Percentiles rank a stretch among this genome's conserved stretches.
phyloP scores from a whole-genome alignment of 1,140 invertebrate genomes.

The Meteorus sp. region DNA sequence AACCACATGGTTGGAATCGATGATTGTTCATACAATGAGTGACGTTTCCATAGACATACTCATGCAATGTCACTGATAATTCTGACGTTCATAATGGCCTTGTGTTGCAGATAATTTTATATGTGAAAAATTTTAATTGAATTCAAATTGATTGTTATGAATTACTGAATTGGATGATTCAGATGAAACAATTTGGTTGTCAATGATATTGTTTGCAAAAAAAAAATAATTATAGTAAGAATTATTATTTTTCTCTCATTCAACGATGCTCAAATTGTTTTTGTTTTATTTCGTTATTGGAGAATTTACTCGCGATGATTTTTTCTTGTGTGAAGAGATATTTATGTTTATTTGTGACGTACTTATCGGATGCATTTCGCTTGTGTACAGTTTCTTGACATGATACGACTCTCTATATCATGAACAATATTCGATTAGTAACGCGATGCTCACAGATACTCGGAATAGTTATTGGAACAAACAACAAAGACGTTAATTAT shows the following conservation, averaged over 20 bases:
- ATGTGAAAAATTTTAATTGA: no score
- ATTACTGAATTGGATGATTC: no score
- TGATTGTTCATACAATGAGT: conserved; percentile 5
- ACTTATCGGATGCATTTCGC: conserved; percentile 5
- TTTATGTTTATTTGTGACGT: background rate
- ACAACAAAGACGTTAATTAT: no score
- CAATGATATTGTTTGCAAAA: no score
- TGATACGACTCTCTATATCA: background rate
- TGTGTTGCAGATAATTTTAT: background rate
- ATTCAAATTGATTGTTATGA: no score
- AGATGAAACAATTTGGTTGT: no score
- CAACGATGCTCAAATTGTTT: no score
- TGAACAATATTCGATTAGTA: background rate
- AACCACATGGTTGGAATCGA: conserved; percentile 4
- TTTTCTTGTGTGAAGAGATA: background rate
- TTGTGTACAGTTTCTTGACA: conserved; percentile 15
- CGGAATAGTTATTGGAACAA: no score
- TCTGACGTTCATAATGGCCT: conserved; percentile 9
- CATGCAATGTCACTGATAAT: conserved; percentile 3
- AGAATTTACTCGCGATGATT: background rate
- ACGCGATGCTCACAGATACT: background rate
- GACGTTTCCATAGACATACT: conserved; percentile 13
- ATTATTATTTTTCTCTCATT: background rate
- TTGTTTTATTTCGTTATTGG: no score
- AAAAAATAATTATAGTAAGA: no score